Evolutionary conservation across 2,113 vertebrate species (phyloP).

Genomic region (Tachysurus vachellii): DNA sequence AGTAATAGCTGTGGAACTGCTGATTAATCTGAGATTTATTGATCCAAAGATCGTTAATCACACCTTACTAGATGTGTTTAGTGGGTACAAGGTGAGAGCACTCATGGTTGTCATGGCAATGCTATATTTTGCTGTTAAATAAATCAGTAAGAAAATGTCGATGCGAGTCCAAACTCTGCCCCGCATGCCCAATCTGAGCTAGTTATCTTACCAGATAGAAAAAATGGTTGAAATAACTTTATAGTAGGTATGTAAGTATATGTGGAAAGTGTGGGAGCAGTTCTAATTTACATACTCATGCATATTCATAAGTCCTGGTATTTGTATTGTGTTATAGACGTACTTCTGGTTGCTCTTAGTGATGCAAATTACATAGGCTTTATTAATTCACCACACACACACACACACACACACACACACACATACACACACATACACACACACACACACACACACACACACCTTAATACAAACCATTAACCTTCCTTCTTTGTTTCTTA

Average conservation of each 20-base stretch:
- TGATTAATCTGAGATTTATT: conserved; percentile 12
- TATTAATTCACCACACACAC: neutral
- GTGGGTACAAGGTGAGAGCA: neutral
- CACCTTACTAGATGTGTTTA: neutral
- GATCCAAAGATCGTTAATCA: conserved; percentile 5
- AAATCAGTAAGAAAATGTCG: neutral
- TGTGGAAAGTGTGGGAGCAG: neutral
- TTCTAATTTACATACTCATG: neutral
- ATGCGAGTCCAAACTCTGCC: neutral
- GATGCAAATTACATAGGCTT: neutral
- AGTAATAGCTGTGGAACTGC: neutral
- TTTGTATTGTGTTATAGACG: neutral
- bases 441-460: conserved; percentile 1
- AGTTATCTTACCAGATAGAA: neutral
- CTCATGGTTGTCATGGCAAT: neutral
- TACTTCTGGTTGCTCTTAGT: neutral
- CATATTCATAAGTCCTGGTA: neutral
- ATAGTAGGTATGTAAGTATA: neutral
- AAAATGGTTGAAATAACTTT: neutral
- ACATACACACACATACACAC: neutral
- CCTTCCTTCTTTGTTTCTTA: neutral
- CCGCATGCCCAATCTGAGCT: neutral
- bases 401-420: neutral
- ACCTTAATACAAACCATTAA: neutral
- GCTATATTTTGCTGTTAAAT: neutral